Percentiles rank a stretch among this genome's conserved stretches.
Conservation (phyloP, 2,113 vertebrate genomes). For the Sinocyclocheilus rhinocerous region DNA sequence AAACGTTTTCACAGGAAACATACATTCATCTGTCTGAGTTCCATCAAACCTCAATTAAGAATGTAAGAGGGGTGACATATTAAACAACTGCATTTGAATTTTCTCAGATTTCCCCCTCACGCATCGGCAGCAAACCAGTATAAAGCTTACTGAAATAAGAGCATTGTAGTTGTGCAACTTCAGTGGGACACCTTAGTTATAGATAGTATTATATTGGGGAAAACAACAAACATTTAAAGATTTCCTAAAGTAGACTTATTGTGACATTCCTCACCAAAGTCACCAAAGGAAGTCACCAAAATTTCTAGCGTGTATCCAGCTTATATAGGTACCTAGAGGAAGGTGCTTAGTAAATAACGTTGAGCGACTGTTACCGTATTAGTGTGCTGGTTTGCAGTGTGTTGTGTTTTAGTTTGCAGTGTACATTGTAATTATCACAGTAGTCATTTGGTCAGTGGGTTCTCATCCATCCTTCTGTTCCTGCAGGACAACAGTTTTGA, state of each 20-base stretch:
- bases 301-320: neutral
- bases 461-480: neutral
- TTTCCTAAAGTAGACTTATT: neutral
- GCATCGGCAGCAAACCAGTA: neutral
- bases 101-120: neutral
- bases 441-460: neutral
- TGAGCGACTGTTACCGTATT: neutral
- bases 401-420: conserved; percentile 42
- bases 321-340: conserved; percentile 5
- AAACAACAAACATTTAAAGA: neutral
- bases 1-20: neutral
- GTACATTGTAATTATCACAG: conserved; percentile 8
- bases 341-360: neutral
- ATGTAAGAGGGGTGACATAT: too few relatives aligned
- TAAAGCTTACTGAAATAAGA: neutral
- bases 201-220: neutral
- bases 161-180: neutral
- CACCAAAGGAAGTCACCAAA: neutral
- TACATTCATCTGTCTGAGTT: neutral
- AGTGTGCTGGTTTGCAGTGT: conserved; percentile 34
- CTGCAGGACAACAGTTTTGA: conserved; percentile 98
- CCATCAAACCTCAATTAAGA: neutral
- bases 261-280: neutral
- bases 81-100: neutral
- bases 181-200: neutral